Base-by-base conservation (phyloP, 2,888 invertebrate species). In the Mystacides longicornis region DNA sequence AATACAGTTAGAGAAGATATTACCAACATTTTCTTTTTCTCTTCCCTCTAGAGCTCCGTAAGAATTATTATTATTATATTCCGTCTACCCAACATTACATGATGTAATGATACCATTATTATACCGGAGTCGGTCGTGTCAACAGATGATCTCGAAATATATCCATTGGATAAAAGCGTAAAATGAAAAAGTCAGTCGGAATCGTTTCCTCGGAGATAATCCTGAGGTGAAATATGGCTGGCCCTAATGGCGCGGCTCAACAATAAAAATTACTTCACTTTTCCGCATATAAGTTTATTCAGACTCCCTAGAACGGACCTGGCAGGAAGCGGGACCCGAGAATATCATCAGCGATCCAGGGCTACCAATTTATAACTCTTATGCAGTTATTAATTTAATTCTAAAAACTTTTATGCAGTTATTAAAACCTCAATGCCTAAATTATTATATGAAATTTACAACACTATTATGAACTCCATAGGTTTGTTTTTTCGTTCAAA, bases 201-300 rank as follows among this genome's bases (percentile, higher is more conserved):
- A 55, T 47, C 42, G 50, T 49, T 56, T 56, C 56, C 56, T 53
- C 42, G 45, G 43, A 48, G 48, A 53, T 48, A 48, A 53, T 53
- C 53, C 48, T 23, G 16, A 23, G 23, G 47, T 53, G 53, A 53
- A 53, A 56, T 48, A 56, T 53, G 49, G 43, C 45, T 33, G 23
- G 46, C 22, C 49, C 53, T 56, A 56, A 56, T 52, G 53, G 49
- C 45, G 43, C 45, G 37, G 48, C 21, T 49, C 46, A 45, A 50
- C 49, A 56, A 56, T 56, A 56, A 56, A 56, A 56, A 56, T 56
- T 52, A 56, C 52, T 56, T 53, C 49, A 56, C 23, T 56, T 56
- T 56, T 46, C 56, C 49, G 53, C 48, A 37, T 42, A 53, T 53
- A 56, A 56, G 49, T 51, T 48, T 31, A 23, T 43, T 42, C 33